phyloP scores from a whole-genome alignment of 2,888 invertebrate genomes.

The Chironomus riparius region DNA sequence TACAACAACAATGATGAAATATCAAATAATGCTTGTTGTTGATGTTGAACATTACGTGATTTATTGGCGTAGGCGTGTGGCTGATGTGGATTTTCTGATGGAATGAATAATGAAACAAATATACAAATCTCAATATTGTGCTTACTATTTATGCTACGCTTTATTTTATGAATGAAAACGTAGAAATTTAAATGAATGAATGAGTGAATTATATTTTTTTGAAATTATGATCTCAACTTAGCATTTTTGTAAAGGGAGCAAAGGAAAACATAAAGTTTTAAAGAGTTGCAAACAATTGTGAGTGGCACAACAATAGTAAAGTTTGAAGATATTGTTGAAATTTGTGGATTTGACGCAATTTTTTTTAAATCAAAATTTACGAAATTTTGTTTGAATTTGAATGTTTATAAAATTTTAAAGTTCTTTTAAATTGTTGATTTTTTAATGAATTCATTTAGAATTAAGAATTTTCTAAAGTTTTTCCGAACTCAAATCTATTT shows the following conservation, averaged over 20 bases:
- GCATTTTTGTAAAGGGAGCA: not conserved
- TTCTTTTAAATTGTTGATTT: not conserved
- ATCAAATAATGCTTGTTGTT: too few species aligned
- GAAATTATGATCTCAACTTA: not conserved
- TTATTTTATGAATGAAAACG: not conserved
- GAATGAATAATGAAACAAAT: not conserved
- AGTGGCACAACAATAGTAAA: too few species aligned
- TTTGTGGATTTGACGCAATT: not conserved
- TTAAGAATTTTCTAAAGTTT: too few species aligned
- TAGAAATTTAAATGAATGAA: not conserved
- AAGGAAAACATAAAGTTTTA: not conserved
- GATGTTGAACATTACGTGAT: not conserved
- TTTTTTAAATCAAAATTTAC: too few species aligned
- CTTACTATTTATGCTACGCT: not conserved
- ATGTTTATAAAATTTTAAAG: too few species aligned
- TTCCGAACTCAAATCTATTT: too few species aligned
- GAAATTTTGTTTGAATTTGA: too few species aligned
- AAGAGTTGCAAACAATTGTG: not conserved
- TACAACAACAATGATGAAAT: too few species aligned
- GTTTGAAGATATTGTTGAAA: not conserved
- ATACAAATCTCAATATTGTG: not conserved
- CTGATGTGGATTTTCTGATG: not conserved
- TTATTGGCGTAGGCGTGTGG: not conserved
- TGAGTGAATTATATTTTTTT: not conserved
- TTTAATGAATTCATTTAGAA: not conserved